Conservation (phyloP, 2,888 invertebrate genomes). For the Labia minor region DNA sequence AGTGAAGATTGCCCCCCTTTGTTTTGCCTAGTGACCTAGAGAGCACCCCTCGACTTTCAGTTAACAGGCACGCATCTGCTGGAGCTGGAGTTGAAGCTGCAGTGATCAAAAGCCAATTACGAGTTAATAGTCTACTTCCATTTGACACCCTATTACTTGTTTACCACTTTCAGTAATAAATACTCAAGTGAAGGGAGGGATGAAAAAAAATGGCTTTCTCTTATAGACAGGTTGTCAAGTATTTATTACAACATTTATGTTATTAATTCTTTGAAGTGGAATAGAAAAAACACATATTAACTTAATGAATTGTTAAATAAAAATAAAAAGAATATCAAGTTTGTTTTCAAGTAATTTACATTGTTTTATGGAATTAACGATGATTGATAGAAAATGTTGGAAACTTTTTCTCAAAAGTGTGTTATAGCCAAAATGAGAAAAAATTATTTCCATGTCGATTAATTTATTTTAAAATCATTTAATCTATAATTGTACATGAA, state of each 20-base stretch:
- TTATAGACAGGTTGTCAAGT: constrained; percentile 3
- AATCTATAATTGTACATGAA: too few relatives aligned
- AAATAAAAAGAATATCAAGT: background rate
- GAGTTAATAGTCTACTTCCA: background rate
- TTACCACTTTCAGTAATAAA: background rate
- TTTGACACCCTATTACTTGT: background rate
- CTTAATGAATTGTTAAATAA: background rate
- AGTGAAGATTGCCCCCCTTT: too few relatives aligned
- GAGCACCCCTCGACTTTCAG: background rate
- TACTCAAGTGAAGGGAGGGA: background rate
- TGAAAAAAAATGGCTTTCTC: background rate
- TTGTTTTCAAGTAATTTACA: too few relatives aligned
- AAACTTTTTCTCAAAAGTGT: too few relatives aligned
- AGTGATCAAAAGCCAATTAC: constrained; percentile 4
- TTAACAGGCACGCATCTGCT: background rate
- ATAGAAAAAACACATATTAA: background rate
- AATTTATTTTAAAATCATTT: too few relatives aligned
- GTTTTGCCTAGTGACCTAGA: background rate
- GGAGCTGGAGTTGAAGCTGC: background rate
- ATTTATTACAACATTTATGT: background rate
- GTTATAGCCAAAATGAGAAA: too few relatives aligned
- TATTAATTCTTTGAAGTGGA: background rate
- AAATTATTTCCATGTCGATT: too few relatives aligned
- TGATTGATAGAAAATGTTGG: too few relatives aligned
- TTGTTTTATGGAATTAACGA: too few relatives aligned